A percentile compares a stretch with the other conserved stretches of the same genome.
Conservation (phyloP, 2,113 vertebrate genomes). For the Symphodus melops region DNA sequence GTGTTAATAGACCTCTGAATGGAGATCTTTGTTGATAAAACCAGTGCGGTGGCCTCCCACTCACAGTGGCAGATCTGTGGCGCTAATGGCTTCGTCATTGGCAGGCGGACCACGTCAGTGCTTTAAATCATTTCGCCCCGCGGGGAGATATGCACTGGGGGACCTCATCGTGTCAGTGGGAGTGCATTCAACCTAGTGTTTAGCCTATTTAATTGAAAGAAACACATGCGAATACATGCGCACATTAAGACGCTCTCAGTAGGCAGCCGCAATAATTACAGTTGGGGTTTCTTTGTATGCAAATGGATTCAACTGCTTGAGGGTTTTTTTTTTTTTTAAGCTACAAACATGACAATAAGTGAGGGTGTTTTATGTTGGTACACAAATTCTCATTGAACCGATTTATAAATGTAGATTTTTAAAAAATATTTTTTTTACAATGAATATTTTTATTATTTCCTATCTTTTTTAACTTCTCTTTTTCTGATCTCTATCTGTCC, state of each 20-base stretch:
- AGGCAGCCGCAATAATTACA: slow-evolving; percentile 4
- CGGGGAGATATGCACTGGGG: slow-evolving; percentile 49
- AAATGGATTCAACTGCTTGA: not conserved
- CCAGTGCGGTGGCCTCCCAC: slow-evolving; percentile 43
- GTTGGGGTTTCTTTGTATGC: not conserved
- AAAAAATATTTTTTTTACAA: too few species aligned
- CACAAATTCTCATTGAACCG: not conserved
- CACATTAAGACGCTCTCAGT: slow-evolving; percentile 1
- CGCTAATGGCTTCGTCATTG: slow-evolving; percentile 76
- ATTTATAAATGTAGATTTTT: too few species aligned
- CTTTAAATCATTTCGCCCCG: slow-evolving; percentile 69
- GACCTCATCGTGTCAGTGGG: slow-evolving; percentile 31
- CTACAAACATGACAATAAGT: not conserved
- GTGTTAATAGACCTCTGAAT: slow-evolving; percentile 72
- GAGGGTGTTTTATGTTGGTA: not conserved
- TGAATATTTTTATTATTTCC: not conserved
- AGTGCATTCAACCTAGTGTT: slow-evolving; percentile 55
- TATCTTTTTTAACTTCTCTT: not conserved
- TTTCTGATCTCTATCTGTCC: slow-evolving; percentile 12
- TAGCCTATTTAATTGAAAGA: slow-evolving; percentile 43
- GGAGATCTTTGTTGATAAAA: slow-evolving; percentile 77
- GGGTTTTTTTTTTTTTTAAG: not conserved
- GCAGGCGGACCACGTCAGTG: slow-evolving; percentile 70
- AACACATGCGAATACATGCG: slow-evolving; percentile 35
- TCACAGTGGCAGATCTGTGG: slow-evolving; percentile 75